Evolutionary conservation across 2,797 vertebrate species (phyloP), one percentile per base, ranked within the genome.

Genomic region (Sebastes glaucus): DNA sequence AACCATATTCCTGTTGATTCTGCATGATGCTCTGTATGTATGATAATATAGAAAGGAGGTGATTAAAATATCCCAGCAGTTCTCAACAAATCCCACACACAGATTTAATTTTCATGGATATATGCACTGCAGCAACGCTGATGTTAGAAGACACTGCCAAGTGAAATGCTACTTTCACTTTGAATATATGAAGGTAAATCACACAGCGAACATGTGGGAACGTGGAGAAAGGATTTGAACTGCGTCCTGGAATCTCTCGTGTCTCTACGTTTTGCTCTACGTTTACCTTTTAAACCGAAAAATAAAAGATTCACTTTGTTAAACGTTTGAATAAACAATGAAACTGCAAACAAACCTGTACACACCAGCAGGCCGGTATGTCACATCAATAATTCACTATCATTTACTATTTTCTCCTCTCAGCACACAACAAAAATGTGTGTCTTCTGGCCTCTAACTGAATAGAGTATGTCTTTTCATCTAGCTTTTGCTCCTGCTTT

Each of bases 21-120:
- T 87, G 63, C 81, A 38, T n/a, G 25, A 74, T 68, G 52, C 71
- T 70, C 62, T 35, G 16, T 70, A 52, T 71, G 81, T 52, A 28
- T 9, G 4, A 78, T 81, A 53, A 71, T 52, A 67, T 63, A 52
- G 46, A 77, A 30, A 76, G 82, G 72, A 74, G 73, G 68, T 79
- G 78, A 84, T 88, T 83, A 76, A 87, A 83, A 86, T 73, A 78
- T 68, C 52, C 57, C 59, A 27, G 82, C 72, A 67, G 68, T 87
- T 71, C 69, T 68, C 64, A 59, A 69, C 56, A 84, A 84, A 84
- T 74, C 74, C 81, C 64, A 74, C 68, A 67, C 85, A 77, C 16
- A 77, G 76, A 82, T 87, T 84, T 74, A 42, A 90, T 87, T 86
- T 88, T 71, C 85, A 85, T 60, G 79, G 65, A 49, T n/a, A 59